Percentiles rank a stretch among this genome's conserved stretches.
phyloP scores from a whole-genome alignment of 2,113 vertebrate species.

The Hemibagrus wyckioides region DNA sequence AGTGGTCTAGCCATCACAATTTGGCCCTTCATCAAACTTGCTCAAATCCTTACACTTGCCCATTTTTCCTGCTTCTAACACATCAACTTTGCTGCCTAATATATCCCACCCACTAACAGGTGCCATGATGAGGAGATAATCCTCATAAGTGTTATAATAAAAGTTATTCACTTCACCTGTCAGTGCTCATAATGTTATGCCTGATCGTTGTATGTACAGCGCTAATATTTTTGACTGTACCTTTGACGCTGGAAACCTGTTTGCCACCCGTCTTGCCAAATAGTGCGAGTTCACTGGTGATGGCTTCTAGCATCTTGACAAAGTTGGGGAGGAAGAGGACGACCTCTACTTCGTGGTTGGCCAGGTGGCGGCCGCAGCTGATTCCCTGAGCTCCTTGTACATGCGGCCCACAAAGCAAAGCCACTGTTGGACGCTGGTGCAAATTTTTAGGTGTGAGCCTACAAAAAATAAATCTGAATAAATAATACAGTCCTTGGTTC shows the following conservation, averaged over 20 bases:
- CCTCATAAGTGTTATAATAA: no score
- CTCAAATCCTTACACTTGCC: no score
- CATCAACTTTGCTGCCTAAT: no score
- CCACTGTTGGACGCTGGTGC: conserved; percentile 93
- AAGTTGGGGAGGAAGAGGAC: conserved; percentile 96
- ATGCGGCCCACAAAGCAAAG: conserved; percentile 91
- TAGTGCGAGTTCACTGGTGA: conserved; percentile 91
- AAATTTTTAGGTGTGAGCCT: conserved; percentile 97
- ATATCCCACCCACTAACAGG: no score
- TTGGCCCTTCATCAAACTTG: no score
- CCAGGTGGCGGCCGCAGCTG: conserved; percentile 93
- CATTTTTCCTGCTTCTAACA: no score
- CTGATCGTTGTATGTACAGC: no score
- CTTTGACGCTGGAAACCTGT: conserved; percentile 93
- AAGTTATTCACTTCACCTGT: no score
- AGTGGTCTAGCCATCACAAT: no score
- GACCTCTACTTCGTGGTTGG: conserved; percentile 95
- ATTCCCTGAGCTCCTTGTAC: conserved; percentile 97
- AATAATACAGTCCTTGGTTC: background rate
- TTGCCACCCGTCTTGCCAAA: conserved; percentile 90
- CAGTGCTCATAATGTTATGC: no score
- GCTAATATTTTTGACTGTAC: no score
- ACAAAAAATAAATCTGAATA: conserved; percentile 15
- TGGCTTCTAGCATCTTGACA: conserved; percentile 94
- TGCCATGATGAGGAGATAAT: no score